phyloP scores from a whole-genome alignment of 92 coral and sea anemone genomes.

The Phenganax subtilis region DNA sequence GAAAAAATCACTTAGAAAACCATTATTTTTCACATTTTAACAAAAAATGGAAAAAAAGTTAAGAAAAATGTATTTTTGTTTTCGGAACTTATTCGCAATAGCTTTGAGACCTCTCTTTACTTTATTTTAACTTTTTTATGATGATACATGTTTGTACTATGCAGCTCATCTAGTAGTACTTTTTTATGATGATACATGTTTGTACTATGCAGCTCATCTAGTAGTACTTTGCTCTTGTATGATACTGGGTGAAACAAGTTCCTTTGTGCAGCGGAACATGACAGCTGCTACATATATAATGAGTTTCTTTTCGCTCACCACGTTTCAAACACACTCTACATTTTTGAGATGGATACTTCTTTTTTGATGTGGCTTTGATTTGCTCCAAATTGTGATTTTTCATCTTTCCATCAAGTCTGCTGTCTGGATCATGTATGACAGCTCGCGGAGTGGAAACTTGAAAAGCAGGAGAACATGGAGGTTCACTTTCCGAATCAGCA shows the following conservation, averaged over 20 bases:
- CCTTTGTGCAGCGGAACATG: conserved; percentile 33
- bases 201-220: not conserved
- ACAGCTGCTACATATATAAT: conserved; percentile 17
- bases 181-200: not conserved
- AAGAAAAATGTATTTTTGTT: not conserved
- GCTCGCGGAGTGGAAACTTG: conserved; percentile 18
- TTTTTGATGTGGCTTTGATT: conserved; percentile 31
- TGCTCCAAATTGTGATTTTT: conserved; percentile 25
- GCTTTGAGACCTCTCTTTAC: conserved; percentile 10
- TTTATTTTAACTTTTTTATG: not conserved
- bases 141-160: not conserved
- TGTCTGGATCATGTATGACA: conserved; percentile 11
- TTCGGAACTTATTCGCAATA: not conserved
- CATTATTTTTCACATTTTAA: not conserved
- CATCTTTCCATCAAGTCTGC: conserved; percentile 37
- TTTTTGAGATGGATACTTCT: conserved; percentile 33
- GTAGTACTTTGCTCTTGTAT: conserved; percentile 2
- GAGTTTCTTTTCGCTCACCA: conserved; percentile 27
- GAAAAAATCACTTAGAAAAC: not conserved
- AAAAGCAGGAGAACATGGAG: not conserved
- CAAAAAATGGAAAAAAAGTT: not conserved
- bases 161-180: not conserved
- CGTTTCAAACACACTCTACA: conserved; percentile 29
- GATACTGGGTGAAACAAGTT: conserved; percentile 19
- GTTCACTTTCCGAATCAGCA: conserved; percentile 15